A percentile compares a stretch with the other conserved stretches of the same genome.
phyloP scores from a whole-genome alignment of 2,888 invertebrate genomes.

The Drepana falcataria region DNA sequence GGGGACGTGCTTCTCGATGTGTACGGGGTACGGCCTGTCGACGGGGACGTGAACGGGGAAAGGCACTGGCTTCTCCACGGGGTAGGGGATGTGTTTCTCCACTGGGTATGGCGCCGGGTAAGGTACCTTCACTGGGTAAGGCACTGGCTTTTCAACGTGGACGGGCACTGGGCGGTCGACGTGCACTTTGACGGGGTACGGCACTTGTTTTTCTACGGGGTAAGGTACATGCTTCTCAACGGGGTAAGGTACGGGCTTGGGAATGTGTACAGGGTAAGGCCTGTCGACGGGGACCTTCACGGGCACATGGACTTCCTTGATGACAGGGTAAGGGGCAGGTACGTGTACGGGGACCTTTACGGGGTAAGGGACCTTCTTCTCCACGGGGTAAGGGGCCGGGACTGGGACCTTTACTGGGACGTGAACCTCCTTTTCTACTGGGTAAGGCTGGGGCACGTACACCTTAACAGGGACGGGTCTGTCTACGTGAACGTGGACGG shows the following conservation, averaged over 20 bases:
- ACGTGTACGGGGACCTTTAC: conserved; percentile 81
- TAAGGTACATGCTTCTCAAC: conserved; percentile 79
- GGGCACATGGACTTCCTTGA: conserved; percentile 77
- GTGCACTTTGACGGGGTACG: conserved; percentile 81
- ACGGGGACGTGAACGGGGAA: conserved; percentile 83
- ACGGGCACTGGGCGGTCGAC: conserved; percentile 77
- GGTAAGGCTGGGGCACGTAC: conserved; percentile 78
- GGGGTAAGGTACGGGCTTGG: conserved; percentile 80
- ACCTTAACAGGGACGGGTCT: conserved; percentile 74
- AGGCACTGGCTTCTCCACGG: conserved; percentile 82
- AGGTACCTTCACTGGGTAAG: conserved; percentile 81
- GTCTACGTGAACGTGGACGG: conserved; percentile 73
- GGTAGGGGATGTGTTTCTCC: conserved; percentile 81
- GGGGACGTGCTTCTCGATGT: conserved; percentile 82
- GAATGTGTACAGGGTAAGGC: conserved; percentile 81
- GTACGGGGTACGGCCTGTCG: conserved; percentile 81
- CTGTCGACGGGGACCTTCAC: conserved; percentile 83
- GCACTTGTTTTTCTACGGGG: conserved; percentile 79
- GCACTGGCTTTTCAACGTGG: conserved; percentile 64
- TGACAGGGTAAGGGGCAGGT: conserved; percentile 81
- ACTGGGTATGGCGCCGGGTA: conserved; percentile 82
- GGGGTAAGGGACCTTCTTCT: conserved; percentile 82
- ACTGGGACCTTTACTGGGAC: conserved; percentile 83
- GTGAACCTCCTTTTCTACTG: conserved; percentile 81
- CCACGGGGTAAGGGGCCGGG: conserved; percentile 83